These are phyloP conservation scores for Cryptocephalus primarius DNA, from an alignment of 2,888 invertebrate species.

Conservation along the genomic window DNA sequence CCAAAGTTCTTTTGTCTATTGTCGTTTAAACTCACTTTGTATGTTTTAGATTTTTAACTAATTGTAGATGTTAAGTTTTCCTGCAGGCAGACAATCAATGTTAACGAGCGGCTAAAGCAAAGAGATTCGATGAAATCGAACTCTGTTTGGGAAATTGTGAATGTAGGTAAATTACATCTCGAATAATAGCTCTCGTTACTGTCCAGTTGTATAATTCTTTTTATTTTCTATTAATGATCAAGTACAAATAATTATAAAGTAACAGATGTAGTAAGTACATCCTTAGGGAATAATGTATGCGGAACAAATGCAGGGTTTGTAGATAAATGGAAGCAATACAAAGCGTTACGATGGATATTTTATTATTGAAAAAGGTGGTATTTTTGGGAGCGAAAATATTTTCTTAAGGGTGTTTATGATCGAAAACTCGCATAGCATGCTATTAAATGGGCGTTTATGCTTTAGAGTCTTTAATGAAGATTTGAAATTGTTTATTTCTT, in stretches of 20 bases:
- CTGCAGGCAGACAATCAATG: conserved; percentile 13
- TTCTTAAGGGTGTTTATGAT: conserved; percentile 3
- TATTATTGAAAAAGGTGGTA: conserved; percentile 9
- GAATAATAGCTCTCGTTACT: too few species aligned
- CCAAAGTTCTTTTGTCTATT: too few species aligned
- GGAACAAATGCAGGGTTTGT: conserved; percentile 5
- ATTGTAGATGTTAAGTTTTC: conserved; percentile 12
- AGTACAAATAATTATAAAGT: conserved; percentile 2
- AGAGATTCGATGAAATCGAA: too few species aligned
- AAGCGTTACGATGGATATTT: conserved; percentile 3
- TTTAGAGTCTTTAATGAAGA: neutral
- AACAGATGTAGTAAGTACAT: neutral
- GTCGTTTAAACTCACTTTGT: neutral
- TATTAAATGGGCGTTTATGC: too few species aligned
- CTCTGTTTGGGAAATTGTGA: too few species aligned
- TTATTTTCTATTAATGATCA: conserved; percentile 3
- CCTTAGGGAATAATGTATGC: conserved; percentile 1
- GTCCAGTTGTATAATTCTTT: too few species aligned
- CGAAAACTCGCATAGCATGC: too few species aligned
- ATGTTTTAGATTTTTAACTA: conserved; percentile 10
- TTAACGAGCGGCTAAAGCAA: too few species aligned
- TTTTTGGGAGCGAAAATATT: conserved; percentile 10
- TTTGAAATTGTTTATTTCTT: neutral
- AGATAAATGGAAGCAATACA: conserved; percentile 9
- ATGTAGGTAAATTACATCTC: too few species aligned